These are phyloP conservation scores for Scortum barcoo DNA, from an alignment of 2,113 vertebrate species.

Conservation along the genomic window DNA sequence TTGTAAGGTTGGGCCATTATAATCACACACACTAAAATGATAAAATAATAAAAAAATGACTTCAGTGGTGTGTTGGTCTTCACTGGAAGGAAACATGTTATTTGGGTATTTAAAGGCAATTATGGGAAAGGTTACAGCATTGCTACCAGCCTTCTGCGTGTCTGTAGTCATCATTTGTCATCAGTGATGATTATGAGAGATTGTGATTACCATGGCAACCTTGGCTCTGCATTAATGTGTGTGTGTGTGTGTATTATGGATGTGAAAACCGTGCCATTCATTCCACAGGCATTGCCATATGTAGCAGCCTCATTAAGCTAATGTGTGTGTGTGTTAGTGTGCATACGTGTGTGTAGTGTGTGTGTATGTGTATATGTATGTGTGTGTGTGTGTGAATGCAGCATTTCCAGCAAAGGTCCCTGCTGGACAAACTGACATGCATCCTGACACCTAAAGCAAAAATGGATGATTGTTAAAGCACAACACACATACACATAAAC, in stretches of 20 bases:
- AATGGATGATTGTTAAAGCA: conserved; percentile 4
- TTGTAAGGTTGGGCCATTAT: background rate
- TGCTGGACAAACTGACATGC: conserved; percentile 37
- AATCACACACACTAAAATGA: too few relatives aligned
- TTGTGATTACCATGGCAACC: conserved; percentile 72
- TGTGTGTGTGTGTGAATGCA: conserved; percentile 38
- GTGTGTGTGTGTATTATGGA: conserved; percentile 28
- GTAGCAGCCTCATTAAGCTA: conserved; percentile 70
- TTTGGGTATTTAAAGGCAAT: background rate
- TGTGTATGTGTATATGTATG: conserved; percentile 7
- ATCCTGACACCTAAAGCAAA: conserved; percentile 28
- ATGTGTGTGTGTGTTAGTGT: conserved; percentile 29
- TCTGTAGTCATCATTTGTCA: conserved; percentile 52
- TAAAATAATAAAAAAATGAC: background rate
- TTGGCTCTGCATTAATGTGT: conserved; percentile 51
- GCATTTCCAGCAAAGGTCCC: conserved; percentile 39
- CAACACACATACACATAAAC: conserved; percentile 10
- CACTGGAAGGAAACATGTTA: background rate
- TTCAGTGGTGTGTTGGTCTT: background rate
- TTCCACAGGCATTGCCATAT: conserved; percentile 69
- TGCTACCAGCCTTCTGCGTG: background rate
- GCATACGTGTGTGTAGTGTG: conserved; percentile 4
- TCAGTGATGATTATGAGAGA: conserved; percentile 41
- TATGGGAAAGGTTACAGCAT: background rate
- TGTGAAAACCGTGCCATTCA: conserved; percentile 46